phyloP scores from a whole-genome alignment of 2,888 invertebrate genomes.

The Papilio protenor region DNA sequence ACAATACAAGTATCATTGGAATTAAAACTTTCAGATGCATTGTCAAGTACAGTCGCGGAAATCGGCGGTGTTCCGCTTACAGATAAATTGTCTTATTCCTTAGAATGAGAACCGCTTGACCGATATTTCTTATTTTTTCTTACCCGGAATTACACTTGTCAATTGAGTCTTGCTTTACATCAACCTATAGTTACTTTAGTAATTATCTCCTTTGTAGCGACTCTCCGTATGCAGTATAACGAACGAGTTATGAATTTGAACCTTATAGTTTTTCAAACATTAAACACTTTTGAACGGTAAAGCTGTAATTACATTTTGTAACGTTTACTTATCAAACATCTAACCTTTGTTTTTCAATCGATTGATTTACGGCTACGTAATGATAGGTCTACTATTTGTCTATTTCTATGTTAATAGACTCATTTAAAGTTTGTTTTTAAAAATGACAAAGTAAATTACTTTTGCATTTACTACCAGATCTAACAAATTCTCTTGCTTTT shows the following conservation, averaged over 20 bases:
- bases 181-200: no score
- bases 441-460: no score
- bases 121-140: no score
- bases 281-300: background rate
- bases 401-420: background rate
- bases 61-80: no score
- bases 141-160: no score
- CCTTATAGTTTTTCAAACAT: background rate
- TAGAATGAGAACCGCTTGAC: no score
- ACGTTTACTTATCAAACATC: background rate
- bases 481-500: background rate
- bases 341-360: constrained; percentile 12
- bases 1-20: background rate
- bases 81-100: no score
- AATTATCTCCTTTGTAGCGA: no score
- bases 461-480: background rate
- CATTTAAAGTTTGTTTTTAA: background rate
- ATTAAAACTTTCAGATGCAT: background rate
- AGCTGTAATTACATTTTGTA: constrained; percentile 7
- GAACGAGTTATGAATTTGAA: no score
- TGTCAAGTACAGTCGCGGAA: no score
- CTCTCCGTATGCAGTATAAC: no score
- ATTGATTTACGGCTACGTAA: background rate
- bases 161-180: no score
- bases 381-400: background rate